phyloP scores from a whole-genome alignment of 2,888 invertebrate species.

The Luffia ferchaultella region DNA sequence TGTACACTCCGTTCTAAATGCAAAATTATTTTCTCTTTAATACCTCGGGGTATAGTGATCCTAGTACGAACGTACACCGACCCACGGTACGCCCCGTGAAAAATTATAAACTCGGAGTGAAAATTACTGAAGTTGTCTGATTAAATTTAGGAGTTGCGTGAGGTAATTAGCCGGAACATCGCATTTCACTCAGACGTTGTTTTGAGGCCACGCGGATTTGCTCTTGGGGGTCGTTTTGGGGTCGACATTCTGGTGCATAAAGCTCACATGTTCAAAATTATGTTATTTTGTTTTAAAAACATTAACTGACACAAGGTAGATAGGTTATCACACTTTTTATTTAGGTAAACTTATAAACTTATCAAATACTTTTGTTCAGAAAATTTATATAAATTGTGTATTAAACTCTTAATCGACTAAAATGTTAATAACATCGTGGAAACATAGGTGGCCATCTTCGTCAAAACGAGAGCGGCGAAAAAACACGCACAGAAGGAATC shows the following conservation, averaged over 20 bases:
- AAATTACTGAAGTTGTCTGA: slow-evolving; percentile 58
- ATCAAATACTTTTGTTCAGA: too few species aligned
- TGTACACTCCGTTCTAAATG: too few species aligned
- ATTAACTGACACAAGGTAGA: too few species aligned
- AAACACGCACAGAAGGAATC: neutral
- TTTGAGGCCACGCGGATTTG: slow-evolving; percentile 26
- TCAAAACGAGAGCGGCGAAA: neutral
- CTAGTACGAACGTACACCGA: neutral
- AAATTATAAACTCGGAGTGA: slow-evolving; percentile 46
- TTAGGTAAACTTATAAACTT: too few species aligned
- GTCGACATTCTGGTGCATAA: slow-evolving; percentile 18
- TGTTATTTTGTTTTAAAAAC: neutral
- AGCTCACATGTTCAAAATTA: neutral
- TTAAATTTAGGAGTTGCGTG: slow-evolving; percentile 61
- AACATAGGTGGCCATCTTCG: neutral
- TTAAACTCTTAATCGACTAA: too few species aligned
- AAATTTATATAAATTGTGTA: too few species aligned
- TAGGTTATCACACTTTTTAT: too few species aligned
- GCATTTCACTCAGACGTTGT: slow-evolving; percentile 56
- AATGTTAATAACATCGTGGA: too few species aligned
- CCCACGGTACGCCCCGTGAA: slow-evolving; percentile 32
- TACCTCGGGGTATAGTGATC: neutral
- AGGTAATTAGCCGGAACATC: slow-evolving; percentile 55
- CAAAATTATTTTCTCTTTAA: too few species aligned
- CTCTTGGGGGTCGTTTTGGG: slow-evolving; percentile 21